These are phyloP conservation scores for Cryptocephalus moraei DNA, from an alignment of 2,888 invertebrate species.

Conservation along the genomic window DNA sequence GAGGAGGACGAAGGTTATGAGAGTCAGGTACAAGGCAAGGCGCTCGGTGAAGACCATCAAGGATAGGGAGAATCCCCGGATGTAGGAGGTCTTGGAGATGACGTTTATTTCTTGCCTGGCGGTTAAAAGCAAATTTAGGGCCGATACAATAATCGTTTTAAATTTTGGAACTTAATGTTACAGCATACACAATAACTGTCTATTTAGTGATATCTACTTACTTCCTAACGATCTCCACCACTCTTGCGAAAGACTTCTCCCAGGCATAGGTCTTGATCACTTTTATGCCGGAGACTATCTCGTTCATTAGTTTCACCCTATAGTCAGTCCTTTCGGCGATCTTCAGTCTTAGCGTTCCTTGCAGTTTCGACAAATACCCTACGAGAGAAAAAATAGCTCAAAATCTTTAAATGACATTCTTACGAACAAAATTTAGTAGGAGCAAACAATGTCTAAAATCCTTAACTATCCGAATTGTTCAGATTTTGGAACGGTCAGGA, in stretches of 20 bases:
- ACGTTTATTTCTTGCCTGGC: conserved; percentile 50
- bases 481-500: no score
- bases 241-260: conserved; percentile 58
- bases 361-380: conserved; percentile 38
- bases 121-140: neutral
- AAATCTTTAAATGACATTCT: no score
- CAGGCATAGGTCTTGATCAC: conserved; percentile 75
- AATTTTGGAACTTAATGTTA: neutral
- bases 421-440: no score
- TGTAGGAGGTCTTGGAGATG: conserved; percentile 54
- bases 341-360: conserved; percentile 37
- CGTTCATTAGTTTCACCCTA: conserved; percentile 61
- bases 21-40: conserved; percentile 68
- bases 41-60: conserved; percentile 70
- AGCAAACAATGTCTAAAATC: no score
- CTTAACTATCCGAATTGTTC: no score
- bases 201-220: conserved; percentile 27
- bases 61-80: conserved; percentile 49
- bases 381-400: neutral
- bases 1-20: conserved; percentile 62
- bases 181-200: neutral
- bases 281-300: conserved; percentile 61
- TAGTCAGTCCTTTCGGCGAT: conserved; percentile 49
- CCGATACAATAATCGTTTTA: neutral
- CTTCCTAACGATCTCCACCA: conserved; percentile 51